Evolutionary conservation across 2,888 invertebrate species (phyloP).

Genomic region (Thera obeliscata): DNA sequence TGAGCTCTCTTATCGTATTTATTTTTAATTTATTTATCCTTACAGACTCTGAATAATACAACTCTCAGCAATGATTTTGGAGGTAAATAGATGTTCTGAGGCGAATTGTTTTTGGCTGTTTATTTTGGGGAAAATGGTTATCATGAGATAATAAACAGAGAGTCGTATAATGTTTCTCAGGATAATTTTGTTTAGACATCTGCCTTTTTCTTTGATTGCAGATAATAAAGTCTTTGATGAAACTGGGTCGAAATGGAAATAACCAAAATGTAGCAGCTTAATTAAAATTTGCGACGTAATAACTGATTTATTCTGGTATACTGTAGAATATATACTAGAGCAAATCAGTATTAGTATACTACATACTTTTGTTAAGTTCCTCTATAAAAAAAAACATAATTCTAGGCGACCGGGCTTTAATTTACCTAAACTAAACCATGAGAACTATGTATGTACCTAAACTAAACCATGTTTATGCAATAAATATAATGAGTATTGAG

Average conservation of each 20-base stretch:
- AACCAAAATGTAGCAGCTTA: neutral
- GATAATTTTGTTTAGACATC: slow-evolving; percentile 1
- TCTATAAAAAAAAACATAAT: no score
- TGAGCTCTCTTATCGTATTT: slow-evolving; percentile 39
- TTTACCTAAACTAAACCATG: no score
- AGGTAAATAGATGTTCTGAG: slow-evolving; percentile 26
- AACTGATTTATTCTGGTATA: no score
- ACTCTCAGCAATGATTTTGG: slow-evolving; percentile 22
- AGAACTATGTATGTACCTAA: no score
- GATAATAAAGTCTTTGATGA: neutral
- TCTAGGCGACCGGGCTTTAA: no score
- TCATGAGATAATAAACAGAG: slow-evolving; percentile 24
- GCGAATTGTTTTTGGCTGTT: slow-evolving; percentile 23
- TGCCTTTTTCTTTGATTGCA: neutral
- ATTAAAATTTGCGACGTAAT: no score
- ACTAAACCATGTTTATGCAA: no score
- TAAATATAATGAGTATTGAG: no score
- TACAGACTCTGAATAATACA: slow-evolving; percentile 22
- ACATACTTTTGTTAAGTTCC: no score
- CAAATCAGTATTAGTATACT: no score
- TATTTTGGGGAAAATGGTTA: slow-evolving; percentile 24
- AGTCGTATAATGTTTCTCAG: neutral
- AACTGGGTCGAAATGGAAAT: neutral
- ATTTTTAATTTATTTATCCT: slow-evolving; percentile 36
- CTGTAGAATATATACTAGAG: no score